Evolutionary conservation across 2,797 vertebrate genomes (phyloP), one percentile per base, ranked within the genome.

Genomic region (Enteromius argenteus): DNA sequence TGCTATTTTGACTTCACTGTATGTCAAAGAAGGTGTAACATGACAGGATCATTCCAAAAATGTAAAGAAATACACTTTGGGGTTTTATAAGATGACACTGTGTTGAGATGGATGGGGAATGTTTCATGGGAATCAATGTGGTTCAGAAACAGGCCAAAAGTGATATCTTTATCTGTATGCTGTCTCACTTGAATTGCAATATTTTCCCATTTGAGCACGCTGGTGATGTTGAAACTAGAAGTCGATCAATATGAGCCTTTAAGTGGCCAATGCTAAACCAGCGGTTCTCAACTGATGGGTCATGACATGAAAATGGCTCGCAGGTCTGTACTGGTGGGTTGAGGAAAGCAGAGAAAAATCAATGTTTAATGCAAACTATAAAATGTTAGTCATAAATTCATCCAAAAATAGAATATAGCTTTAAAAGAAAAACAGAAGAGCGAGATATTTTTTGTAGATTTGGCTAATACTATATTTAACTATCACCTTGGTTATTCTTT

Each of bases 31-130:
- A 14, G 37, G 15, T 67, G 39, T 67, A 17, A 66, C 30, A 80
- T 17, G 15, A 39, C 6, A 10, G 23, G 27, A 73, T 62, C 32
- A 46, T 64, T 19, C 15, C 39, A 72, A 21, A 37, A 67, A 67
- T 37, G 35, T 62, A 17, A 85, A 37, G 58, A 76, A 86, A 79
- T 83, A 87, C 73, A 76, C 86, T 83, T 35, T 86, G 84, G 84
- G 79, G 68, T 82, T 73, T 80, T 46, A 15, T 74, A 67, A 56
- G 30, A 64, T 73, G 42, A 9, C 42, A 21, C 21, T 84, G 75
- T 79, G 32, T 72, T 32, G 49, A 60, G 74, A 60, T n/a, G 23
- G 14, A 53, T 21, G 27, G 19, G 66, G 42, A 67, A 39, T 39
- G 44, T 56, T 67, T 72, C 27, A 46, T 81, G 79, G 39, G 68